Base-by-base conservation (phyloP, 2,113 vertebrate species). In the Grantiella picta region DNA sequence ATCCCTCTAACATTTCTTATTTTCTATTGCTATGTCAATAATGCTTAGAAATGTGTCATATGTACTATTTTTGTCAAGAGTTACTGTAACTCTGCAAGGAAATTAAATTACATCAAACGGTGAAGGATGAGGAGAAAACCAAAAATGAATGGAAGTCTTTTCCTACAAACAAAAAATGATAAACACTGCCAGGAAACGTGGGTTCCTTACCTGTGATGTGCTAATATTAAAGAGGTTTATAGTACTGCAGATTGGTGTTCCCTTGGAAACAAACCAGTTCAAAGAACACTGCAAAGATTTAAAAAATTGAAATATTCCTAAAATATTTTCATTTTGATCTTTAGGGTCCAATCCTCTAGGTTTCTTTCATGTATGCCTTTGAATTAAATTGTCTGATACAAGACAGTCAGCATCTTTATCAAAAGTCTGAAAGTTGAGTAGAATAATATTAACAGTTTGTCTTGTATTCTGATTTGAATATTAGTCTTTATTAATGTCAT, bases 201-300 rank as follows among this genome's bases (percentile, higher is more conserved):
- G 10, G 15, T 66, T 68, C 35, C 54, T 89, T 76, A 88, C 65
- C 94, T 83, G 50, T 60, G 68, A 68, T 14, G 49, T 50, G 66
- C 47, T 82, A 79, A 60, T 71, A 75, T 84, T 88, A 89, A 93
- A 94, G 53, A 95, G 92, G n/a, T 89, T 87, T 86, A 93, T 23
- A 88, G 49, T 61, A 86, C 71, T 68, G 75, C 68, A 94, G 84
- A 90, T 40, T 94, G 65, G 81, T 89, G 95, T 97, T 97, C 90
- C 97, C 97, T 95, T 97, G 97, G 98, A 97, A 98, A 98, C 96
- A 81, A 91, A 94, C 93, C 86, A 92, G 69, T 77, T 59, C 73
- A 92, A 95, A 92, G 94, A 77, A 70, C 25, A 85, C 23, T 40
- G 42, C 64, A 85, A 93, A 95, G 84, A 94, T 92, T 96, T 96